phyloP scores from a whole-genome alignment of 2,888 invertebrate genomes.

The Phyllotreta striolata region DNA sequence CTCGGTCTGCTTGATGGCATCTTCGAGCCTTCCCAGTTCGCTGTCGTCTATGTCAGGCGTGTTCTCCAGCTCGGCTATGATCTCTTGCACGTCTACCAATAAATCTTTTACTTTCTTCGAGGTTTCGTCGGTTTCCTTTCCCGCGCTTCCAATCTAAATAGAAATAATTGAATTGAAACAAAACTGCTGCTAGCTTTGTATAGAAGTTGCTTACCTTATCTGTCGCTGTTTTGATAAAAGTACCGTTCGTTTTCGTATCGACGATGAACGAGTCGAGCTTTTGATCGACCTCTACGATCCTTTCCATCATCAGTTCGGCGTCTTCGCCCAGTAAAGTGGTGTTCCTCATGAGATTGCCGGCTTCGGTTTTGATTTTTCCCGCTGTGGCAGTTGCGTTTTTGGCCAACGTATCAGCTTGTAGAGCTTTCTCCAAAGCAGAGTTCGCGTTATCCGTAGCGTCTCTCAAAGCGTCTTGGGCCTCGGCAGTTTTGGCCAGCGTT shows the following conservation, averaged over 20 bases:
- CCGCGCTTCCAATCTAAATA: conserved; percentile 84
- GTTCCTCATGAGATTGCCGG: conserved; percentile 77
- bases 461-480: conserved; percentile 75
- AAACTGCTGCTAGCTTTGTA: neutral
- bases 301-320: conserved; percentile 74
- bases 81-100: conserved; percentile 77
- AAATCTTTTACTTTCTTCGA: conserved; percentile 84
- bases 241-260: conserved; percentile 73
- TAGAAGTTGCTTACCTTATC: conserved; percentile 65
- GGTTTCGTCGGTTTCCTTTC: conserved; percentile 82
- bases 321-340: conserved; percentile 80
- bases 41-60: conserved; percentile 76
- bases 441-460: conserved; percentile 83
- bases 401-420: conserved; percentile 79
- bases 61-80: conserved; percentile 78
- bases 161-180: conserved; percentile 10
- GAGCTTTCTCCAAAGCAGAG: conserved; percentile 74
- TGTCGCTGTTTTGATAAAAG: conserved; percentile 76
- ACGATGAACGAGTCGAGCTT: conserved; percentile 72
- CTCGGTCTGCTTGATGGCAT: conserved; percentile 75
- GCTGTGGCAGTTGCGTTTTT: conserved; percentile 84
- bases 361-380: conserved; percentile 77
- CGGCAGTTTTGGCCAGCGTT: conserved; percentile 74
- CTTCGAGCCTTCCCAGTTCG: conserved; percentile 69
- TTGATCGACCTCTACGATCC: conserved; percentile 76